These are phyloP conservation scores for Heliconius congener DNA, from an alignment of 1,140 invertebrate species.

Conservation along the genomic window DNA sequence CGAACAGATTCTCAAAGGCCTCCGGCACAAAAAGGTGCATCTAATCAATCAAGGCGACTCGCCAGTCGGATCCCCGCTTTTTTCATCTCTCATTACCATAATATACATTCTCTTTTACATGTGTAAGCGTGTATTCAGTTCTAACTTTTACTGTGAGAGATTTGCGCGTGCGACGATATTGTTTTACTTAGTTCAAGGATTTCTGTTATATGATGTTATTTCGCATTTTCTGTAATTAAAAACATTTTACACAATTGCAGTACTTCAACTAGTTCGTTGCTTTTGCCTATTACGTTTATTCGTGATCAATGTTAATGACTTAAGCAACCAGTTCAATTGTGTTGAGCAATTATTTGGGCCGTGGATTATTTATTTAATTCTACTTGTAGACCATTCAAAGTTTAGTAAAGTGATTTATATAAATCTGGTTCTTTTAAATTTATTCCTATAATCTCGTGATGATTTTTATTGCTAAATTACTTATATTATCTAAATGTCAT, in stretches of 20 bases:
- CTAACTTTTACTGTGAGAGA: constrained; percentile 20
- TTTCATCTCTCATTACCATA: constrained; percentile 66
- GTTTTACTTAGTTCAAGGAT: constrained; percentile 67
- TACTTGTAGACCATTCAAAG: neutral
- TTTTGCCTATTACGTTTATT: constrained; percentile 21
- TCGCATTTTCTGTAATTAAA: constrained; percentile 29
- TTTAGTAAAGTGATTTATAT: neutral
- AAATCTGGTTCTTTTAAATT: neutral
- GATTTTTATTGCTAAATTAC: neutral
- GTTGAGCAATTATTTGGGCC: constrained; percentile 27
- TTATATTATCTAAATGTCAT: neutral
- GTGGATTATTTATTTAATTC: neutral
- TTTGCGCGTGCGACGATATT: constrained; percentile 64
- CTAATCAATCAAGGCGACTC: constrained; percentile 66
- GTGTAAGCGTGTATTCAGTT: constrained; percentile 7
- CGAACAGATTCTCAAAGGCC: constrained; percentile 47
- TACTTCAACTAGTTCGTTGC: constrained; percentile 26
- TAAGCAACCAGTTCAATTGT: constrained; percentile 28
- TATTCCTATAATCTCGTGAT: neutral
- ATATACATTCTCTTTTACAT: constrained; percentile 39
- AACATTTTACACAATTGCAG: constrained; percentile 35
- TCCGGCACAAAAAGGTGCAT: constrained; percentile 67
- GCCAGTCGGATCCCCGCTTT: constrained; percentile 47
- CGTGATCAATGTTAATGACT: constrained; percentile 30
- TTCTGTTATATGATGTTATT: constrained; percentile 53